phyloP scores from a whole-genome alignment of 2,888 invertebrate species.

The Celastrina argiolus region DNA sequence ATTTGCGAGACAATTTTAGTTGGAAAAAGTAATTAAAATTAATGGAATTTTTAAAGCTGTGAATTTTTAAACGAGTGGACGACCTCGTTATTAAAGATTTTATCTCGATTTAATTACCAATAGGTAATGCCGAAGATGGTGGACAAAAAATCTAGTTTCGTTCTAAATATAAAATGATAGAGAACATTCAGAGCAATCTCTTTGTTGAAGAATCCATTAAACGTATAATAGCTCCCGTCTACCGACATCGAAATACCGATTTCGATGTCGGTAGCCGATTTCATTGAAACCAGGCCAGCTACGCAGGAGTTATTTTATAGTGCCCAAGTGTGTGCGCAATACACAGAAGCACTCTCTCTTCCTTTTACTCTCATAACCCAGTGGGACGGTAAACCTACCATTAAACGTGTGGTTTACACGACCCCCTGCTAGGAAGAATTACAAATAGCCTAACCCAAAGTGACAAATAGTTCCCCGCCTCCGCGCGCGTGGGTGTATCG shows the following conservation, averaged over 20 bases:
- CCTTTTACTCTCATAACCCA: no score
- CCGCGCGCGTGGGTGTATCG: conserved; percentile 35
- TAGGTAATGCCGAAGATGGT: not conserved
- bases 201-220: not conserved
- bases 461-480: conserved; percentile 53
- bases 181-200: not conserved
- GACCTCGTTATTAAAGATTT: not conserved
- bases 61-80: not conserved
- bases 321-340: no score
- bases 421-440: conserved; percentile 34
- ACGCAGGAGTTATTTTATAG: no score
- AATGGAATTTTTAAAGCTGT: not conserved
- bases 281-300: no score
- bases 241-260: no score
- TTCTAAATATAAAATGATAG: not conserved
- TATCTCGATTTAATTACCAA: not conserved
- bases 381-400: no score
- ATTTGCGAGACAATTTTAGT: not conserved
- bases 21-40: not conserved
- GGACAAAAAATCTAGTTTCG: not conserved
- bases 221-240: no score
- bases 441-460: conserved; percentile 50
- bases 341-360: no score
- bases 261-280: no score
- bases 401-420: conserved; percentile 6